Conservation (phyloP, 2,797 vertebrate genomes). For the Pagetopsis macropterus region DNA sequence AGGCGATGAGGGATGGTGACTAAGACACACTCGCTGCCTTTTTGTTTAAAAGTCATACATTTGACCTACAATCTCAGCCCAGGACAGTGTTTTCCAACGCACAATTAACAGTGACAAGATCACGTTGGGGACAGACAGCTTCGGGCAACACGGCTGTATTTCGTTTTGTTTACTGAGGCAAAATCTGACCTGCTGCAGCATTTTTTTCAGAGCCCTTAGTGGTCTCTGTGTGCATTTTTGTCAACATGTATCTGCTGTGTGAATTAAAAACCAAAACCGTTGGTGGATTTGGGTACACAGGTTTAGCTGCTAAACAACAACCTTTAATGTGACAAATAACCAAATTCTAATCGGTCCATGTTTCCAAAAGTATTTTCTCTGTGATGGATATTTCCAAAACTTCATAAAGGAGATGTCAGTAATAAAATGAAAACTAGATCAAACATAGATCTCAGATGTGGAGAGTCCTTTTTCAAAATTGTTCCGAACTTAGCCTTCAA, state of each 20-base stretch:
- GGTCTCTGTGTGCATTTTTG: background rate
- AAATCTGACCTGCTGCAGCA: background rate
- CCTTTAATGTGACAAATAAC: background rate
- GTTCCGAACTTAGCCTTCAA: too few relatives aligned
- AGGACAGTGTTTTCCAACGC: background rate
- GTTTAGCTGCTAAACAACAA: background rate
- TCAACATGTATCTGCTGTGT: background rate
- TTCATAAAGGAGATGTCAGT: background rate
- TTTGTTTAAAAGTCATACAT: background rate
- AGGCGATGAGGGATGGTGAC: constrained; percentile 24
- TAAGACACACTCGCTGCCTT: constrained; percentile 7
- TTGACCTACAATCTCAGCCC: background rate
- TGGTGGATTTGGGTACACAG: background rate
- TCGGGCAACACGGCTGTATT: background rate
- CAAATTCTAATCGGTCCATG: background rate
- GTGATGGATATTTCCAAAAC: background rate
- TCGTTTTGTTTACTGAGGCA: background rate
- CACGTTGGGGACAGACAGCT: background rate
- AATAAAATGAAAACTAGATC: background rate
- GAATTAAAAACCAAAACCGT: background rate
- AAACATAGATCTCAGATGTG: background rate
- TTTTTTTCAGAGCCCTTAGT: background rate
- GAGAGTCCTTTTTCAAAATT: background rate
- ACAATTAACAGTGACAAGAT: background rate
- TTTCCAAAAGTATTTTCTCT: background rate